Percentiles rank a stretch among this genome's conserved stretches.
Evolutionary conservation across 1,140 invertebrate species (phyloP).

Genomic region (Trypoxylus dichotomus): DNA sequence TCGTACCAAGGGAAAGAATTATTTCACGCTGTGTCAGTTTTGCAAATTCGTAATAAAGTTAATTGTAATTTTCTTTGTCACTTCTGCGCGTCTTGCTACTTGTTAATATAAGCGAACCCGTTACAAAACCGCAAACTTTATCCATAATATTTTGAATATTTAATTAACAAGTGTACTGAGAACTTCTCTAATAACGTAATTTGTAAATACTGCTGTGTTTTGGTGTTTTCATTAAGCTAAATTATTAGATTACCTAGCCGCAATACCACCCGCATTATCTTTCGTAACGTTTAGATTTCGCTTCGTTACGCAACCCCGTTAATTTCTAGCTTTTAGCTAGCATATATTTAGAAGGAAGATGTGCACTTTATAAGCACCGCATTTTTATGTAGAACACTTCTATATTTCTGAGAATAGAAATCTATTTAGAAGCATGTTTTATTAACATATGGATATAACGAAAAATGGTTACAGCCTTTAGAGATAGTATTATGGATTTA

Average conservation of each 20-base stretch:
- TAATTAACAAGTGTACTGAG: constrained; percentile 16
- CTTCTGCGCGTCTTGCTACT: background rate
- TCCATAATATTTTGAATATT: constrained; percentile 11
- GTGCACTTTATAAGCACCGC: too few relatives aligned
- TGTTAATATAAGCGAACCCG: constrained; percentile 8
- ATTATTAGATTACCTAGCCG: constrained; percentile 5
- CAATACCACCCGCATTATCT: background rate
- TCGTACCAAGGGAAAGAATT: background rate
- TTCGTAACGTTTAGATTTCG: background rate
- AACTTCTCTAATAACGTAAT: constrained; percentile 5
- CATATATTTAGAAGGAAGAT: background rate
- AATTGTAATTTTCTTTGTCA: constrained; percentile 21
- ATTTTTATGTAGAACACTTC: too few relatives aligned
- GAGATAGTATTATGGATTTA: too few relatives aligned
- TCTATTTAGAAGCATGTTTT: too few relatives aligned
- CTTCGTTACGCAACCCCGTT: background rate
- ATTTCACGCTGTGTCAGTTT: background rate
- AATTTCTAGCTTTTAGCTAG: background rate
- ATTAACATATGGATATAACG: too few relatives aligned
- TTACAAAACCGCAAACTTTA: constrained; percentile 11
- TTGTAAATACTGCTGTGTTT: background rate
- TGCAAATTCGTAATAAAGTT: constrained; percentile 13
- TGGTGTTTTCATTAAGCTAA: constrained; percentile 13
- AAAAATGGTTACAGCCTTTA: too few relatives aligned
- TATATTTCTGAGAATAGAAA: too few relatives aligned